A percentile compares a stretch with the other conserved stretches of the same genome.
Evolutionary conservation across 2,797 vertebrate species (phyloP).

Genomic region (Syndactyla subalaris): DNA sequence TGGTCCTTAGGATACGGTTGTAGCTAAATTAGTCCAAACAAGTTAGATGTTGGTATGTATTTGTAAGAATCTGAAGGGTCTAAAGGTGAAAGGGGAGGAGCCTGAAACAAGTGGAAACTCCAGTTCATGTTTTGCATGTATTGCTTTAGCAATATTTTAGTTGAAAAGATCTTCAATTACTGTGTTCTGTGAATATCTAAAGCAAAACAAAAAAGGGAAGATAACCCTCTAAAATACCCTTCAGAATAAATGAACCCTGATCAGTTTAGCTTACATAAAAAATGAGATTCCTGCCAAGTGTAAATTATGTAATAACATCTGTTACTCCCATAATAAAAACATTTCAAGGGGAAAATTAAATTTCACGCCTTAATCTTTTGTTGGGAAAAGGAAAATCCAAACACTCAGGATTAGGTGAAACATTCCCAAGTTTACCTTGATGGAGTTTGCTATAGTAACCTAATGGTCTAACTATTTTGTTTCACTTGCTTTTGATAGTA

Average conservation of each 20-base stretch:
- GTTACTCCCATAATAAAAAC: background rate
- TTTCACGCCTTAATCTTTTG: background rate
- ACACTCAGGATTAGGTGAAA: background rate
- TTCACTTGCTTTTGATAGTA: background rate
- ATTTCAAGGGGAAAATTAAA: conserved; percentile 1
- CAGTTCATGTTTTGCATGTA: background rate
- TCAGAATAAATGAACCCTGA: background rate
- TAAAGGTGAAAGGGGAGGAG: background rate
- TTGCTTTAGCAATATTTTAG: background rate
- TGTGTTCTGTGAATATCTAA: background rate
- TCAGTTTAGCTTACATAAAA: conserved; percentile 12
- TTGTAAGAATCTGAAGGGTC: background rate
- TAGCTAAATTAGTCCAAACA: background rate
- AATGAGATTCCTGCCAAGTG: background rate
- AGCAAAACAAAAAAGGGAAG: background rate
- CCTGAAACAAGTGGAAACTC: background rate
- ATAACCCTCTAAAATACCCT: background rate
- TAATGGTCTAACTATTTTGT: background rate
- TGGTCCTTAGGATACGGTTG: background rate
- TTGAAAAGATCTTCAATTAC: background rate
- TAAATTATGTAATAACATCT: conserved; percentile 14
- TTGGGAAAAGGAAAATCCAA: background rate
- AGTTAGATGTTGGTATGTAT: background rate
- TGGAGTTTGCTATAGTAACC: background rate
- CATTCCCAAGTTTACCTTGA: background rate